Conservation (phyloP, 2,113 vertebrate species). For the Rattus rattus region DNA sequence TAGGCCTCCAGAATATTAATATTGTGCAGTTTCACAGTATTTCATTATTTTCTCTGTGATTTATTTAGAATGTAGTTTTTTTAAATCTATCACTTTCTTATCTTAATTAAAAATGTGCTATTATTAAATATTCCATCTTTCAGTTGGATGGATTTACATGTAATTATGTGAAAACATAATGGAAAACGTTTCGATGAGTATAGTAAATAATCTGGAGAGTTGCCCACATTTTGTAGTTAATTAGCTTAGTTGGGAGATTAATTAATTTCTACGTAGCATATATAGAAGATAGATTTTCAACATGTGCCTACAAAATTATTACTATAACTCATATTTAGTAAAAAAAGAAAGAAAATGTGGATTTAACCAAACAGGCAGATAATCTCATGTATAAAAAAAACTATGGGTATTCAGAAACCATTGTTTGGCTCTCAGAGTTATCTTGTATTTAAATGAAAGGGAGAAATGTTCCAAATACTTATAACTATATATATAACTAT, state of each 20-base stretch:
- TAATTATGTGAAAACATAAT: slow-evolving; percentile 63
- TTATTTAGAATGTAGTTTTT: slow-evolving; percentile 76
- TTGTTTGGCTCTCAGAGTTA: slow-evolving; percentile 31
- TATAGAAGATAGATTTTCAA: slow-evolving; percentile 49
- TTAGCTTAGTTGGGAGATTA: slow-evolving; percentile 49
- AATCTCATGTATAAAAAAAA: slow-evolving; percentile 42
- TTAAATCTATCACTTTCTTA: slow-evolving; percentile 51
- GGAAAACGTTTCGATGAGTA: slow-evolving; percentile 62
- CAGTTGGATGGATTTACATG: slow-evolving; percentile 66
- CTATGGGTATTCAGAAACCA: neutral
- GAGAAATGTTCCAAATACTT: slow-evolving; percentile 39
- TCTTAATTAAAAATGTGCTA: slow-evolving; percentile 72
- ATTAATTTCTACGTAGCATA: slow-evolving; percentile 20
- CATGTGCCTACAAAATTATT: slow-evolving; percentile 53
- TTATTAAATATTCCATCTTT: slow-evolving; percentile 74
- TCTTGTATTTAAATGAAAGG: slow-evolving; percentile 40
- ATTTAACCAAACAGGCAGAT: neutral
- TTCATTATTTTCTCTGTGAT: slow-evolving; percentile 27
- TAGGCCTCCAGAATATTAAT: neutral
- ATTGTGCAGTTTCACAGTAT: slow-evolving; percentile 13
- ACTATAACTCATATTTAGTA: neutral
- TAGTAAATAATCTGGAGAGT: slow-evolving; percentile 61
- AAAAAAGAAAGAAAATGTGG: neutral
- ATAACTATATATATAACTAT: slow-evolving; percentile 70
- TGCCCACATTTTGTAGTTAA: slow-evolving; percentile 61